Conservation (phyloP, 2,797 vertebrate genomes). For the Loriculus beryllinus region DNA sequence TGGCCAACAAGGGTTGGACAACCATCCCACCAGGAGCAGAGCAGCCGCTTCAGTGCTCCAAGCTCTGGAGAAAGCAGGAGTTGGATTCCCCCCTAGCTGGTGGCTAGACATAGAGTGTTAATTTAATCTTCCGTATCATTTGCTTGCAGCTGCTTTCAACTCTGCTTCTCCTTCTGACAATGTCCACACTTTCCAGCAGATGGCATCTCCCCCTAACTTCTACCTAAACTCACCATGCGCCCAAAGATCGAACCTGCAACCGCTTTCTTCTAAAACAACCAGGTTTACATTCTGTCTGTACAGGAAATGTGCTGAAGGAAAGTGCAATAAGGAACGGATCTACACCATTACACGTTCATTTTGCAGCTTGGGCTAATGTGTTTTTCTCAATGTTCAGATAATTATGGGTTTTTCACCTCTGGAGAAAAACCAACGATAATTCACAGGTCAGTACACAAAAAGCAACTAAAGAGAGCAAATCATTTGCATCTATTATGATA, state of each 20-base stretch:
- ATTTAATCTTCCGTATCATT: neutral
- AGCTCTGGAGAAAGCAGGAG: neutral
- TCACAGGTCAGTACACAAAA: slow-evolving; percentile 6
- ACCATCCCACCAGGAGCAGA: neutral
- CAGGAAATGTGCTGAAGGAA: neutral
- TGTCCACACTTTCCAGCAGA: slow-evolving; percentile 70
- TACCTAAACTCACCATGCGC: slow-evolving; percentile 32
- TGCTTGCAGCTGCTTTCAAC: neutral
- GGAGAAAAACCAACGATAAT: neutral
- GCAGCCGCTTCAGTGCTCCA: rapidly evolving
- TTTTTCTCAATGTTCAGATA: neutral
- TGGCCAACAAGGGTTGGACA: neutral
- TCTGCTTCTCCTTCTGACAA: neutral
- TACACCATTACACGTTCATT: neutral
- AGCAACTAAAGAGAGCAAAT: slow-evolving; percentile 4
- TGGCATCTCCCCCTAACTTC: slow-evolving; percentile 73
- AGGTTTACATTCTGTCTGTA: neutral
- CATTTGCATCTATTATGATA: neutral
- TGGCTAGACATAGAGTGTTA: neutral
- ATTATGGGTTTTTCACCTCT: neutral
- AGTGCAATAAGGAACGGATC: neutral
- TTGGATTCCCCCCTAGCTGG: neutral
- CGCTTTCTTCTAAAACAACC: neutral
- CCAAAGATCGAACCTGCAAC: neutral
- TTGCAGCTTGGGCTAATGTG: neutral